phyloP scores from a whole-genome alignment of 2,113 vertebrate species.

The Saguinus midas region DNA sequence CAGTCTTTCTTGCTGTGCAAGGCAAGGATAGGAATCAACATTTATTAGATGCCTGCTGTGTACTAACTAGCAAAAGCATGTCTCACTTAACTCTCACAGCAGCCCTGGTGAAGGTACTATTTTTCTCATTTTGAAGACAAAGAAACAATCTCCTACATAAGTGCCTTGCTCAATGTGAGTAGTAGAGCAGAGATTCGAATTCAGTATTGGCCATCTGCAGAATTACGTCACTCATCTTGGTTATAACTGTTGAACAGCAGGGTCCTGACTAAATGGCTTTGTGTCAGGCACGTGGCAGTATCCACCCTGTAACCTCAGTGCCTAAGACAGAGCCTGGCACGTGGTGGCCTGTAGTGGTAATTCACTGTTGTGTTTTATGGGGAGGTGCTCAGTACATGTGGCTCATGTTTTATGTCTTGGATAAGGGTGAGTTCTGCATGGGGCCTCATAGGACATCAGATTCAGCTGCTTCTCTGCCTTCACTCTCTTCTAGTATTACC shows the following conservation, averaged over 20 bases:
- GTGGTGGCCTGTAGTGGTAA: too few species aligned
- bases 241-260: background rate
- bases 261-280: background rate
- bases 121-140: background rate
- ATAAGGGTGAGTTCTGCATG: background rate
- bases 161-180: background rate
- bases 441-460: background rate
- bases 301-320: background rate
- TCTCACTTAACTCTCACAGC: background rate
- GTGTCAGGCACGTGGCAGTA: background rate
- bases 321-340: background rate
- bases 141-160: background rate
- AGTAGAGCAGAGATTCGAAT: background rate
- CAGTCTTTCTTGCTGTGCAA: background rate
- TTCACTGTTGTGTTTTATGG: background rate
- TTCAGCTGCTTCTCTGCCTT: background rate
- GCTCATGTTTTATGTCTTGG: background rate
- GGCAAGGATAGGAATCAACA: background rate
- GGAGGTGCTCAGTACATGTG: background rate
- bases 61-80: background rate
- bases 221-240: background rate
- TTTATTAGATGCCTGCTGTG: background rate
- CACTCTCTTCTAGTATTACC: background rate
- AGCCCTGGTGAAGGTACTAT: background rate
- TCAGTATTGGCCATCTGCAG: too few species aligned